A percentile compares a stretch with the other conserved stretches of the same genome.
Evolutionary conservation across 2,888 invertebrate genomes (phyloP).

Genomic region (Cantharis nigra): DNA sequence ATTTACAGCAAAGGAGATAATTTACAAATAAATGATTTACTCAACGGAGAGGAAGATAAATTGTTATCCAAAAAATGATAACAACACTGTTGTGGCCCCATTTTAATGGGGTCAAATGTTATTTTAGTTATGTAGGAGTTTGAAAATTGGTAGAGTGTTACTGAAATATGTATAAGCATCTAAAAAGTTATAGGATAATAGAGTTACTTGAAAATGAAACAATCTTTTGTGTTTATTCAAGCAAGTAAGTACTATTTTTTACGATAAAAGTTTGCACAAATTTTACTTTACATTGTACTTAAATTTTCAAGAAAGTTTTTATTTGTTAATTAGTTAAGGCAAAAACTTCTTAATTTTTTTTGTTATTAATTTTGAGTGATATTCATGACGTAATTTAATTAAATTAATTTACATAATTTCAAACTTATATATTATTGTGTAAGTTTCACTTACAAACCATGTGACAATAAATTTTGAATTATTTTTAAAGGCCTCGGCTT

Average conservation of each 20-base stretch:
- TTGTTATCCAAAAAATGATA: slow-evolving; percentile 52
- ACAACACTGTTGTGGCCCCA: slow-evolving; percentile 34
- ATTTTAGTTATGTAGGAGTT: slow-evolving; percentile 13
- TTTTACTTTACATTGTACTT: neutral
- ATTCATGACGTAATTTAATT: neutral
- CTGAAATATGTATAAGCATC: neutral
- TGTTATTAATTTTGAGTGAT: neutral
- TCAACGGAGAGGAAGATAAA: slow-evolving; percentile 48
- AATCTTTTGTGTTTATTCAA: neutral
- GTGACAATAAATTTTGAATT: neutral
- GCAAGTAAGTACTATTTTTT: neutral
- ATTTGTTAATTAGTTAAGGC: neutral
- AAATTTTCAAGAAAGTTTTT: neutral
- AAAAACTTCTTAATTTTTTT: neutral
- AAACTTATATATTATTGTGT: neutral
- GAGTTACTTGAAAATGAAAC: neutral
- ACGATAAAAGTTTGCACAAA: neutral
- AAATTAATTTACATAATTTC: neutral
- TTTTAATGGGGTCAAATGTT: slow-evolving; percentile 18
- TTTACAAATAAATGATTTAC: slow-evolving; percentile 10
- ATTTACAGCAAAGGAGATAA: slow-evolving; percentile 3
- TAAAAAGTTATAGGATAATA: neutral
- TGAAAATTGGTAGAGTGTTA: slow-evolving; percentile 18
- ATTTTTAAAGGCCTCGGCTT: neutral
- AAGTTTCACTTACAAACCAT: neutral